phyloP scores from a whole-genome alignment of 1,140 invertebrate species.

The Drosophila saltans region DNA sequence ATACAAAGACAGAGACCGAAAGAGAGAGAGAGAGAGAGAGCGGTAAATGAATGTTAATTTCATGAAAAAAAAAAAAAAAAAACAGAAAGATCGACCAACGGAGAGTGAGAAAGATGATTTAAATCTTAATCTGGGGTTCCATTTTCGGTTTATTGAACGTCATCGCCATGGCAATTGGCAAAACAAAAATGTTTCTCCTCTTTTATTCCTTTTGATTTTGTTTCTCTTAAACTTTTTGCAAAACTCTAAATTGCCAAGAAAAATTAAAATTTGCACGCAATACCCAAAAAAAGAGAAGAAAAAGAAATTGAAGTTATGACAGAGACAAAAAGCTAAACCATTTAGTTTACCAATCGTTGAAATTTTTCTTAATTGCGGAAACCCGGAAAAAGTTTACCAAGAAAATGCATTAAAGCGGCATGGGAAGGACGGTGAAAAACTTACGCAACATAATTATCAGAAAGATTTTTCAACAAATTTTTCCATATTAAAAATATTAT shows the following conservation, averaged over 20 bases:
- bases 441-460: conserved; percentile 50
- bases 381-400: conserved; percentile 31
- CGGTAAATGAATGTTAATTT: conserved; percentile 58
- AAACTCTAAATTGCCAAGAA: conserved; percentile 53
- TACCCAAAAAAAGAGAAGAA: conserved; percentile 36
- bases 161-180: conserved; percentile 35
- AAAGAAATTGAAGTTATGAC: conserved; percentile 56
- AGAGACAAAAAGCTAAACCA: conserved; percentile 19
- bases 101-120: neutral
- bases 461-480: neutral
- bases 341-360: conserved; percentile 14
- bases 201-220: conserved; percentile 27
- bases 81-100: neutral
- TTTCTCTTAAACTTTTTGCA: conserved; percentile 23
- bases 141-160: conserved; percentile 48
- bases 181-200: conserved; percentile 27
- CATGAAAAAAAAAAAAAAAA: conserved; percentile 43
- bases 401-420: neutral
- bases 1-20: conserved; percentile 16
- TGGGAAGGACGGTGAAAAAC: conserved; percentile 30
- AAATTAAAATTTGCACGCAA: conserved; percentile 78
- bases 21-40: conserved; percentile 4
- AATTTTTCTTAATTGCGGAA: conserved; percentile 66
- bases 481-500: conserved; percentile 3
- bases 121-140: conserved; percentile 54